Percentiles rank a stretch among this genome's conserved stretches.
Conservation (phyloP, 2,888 invertebrate species). For the Anorthoa munda region DNA sequence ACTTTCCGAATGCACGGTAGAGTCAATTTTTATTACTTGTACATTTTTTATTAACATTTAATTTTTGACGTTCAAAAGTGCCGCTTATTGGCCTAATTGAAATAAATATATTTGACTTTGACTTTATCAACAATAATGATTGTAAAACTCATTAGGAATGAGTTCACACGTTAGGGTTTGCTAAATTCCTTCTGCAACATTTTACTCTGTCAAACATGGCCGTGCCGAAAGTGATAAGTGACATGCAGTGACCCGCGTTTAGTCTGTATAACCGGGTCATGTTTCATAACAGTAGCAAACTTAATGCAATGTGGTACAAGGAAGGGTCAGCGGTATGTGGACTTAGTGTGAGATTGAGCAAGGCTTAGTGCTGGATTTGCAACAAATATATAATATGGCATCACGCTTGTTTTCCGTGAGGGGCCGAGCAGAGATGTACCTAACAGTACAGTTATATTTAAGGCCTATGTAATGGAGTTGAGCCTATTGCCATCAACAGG, state of each 20-base stretch:
- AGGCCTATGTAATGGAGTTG: too few species aligned
- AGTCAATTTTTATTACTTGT: too few species aligned
- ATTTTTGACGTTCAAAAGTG: too few species aligned
- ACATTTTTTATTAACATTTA: too few species aligned
- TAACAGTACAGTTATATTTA: not conserved
- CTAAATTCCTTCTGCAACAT: not conserved
- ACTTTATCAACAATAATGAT: too few species aligned
- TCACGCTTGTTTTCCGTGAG: not conserved
- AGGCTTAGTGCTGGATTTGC: conserved; percentile 21
- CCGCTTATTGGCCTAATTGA: too few species aligned
- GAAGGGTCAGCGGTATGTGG: conserved; percentile 42
- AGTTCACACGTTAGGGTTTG: not conserved
- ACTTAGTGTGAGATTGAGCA: conserved; percentile 38
- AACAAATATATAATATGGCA: not conserved
- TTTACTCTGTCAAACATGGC: not conserved
- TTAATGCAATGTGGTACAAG: conserved; percentile 54
- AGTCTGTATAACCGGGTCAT: conserved; percentile 70
- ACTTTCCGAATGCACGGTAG: too few species aligned
- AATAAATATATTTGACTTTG: too few species aligned
- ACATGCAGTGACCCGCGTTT: conserved; percentile 53
- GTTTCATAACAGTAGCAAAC: conserved; percentile 66
- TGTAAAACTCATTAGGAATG: too few species aligned
- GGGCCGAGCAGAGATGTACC: not conserved
- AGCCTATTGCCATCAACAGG: too few species aligned
- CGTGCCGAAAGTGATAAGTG: conserved; percentile 48